phyloP scores from a whole-genome alignment of 2,797 vertebrate species.

The Sardinella longiceps region DNA sequence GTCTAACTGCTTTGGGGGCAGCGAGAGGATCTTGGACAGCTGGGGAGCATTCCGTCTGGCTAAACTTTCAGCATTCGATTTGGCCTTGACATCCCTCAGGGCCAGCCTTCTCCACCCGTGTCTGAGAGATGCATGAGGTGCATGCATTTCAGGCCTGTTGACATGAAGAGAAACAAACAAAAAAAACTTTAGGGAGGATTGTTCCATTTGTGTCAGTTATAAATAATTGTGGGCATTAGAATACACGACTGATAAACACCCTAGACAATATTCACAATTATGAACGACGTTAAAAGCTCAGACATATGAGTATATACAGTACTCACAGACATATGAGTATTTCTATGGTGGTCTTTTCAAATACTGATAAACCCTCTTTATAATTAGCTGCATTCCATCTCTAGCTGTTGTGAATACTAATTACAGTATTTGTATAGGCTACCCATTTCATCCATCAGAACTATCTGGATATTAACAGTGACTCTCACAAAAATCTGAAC shows the following conservation, averaged over 20 bases:
- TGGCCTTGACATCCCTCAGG: conserved; percentile 58
- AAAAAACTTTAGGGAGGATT: neutral
- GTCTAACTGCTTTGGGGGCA: conserved; percentile 61
- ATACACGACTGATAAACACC: neutral
- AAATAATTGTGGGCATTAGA: too few species aligned
- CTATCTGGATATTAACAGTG: too few species aligned
- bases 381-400: too few species aligned
- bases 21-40: conserved; percentile 71
- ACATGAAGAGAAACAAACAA: neutral
- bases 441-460: too few species aligned
- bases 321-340: too few species aligned
- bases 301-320: too few species aligned
- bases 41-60: conserved; percentile 64
- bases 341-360: too few species aligned
- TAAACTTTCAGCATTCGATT: conserved; percentile 67
- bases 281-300: too few species aligned
- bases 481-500: too few species aligned
- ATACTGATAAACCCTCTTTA: too few species aligned
- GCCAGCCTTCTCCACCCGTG: neutral
- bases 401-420: too few species aligned
- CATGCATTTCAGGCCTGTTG: neutral
- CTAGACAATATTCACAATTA: neutral
- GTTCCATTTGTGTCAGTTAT: neutral
- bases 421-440: too few species aligned
- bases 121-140: conserved; percentile 7